A percentile compares a stretch with the other conserved stretches of the same genome.
Conservation (phyloP, 2,113 vertebrate genomes). For the Fregata magnificens region DNA sequence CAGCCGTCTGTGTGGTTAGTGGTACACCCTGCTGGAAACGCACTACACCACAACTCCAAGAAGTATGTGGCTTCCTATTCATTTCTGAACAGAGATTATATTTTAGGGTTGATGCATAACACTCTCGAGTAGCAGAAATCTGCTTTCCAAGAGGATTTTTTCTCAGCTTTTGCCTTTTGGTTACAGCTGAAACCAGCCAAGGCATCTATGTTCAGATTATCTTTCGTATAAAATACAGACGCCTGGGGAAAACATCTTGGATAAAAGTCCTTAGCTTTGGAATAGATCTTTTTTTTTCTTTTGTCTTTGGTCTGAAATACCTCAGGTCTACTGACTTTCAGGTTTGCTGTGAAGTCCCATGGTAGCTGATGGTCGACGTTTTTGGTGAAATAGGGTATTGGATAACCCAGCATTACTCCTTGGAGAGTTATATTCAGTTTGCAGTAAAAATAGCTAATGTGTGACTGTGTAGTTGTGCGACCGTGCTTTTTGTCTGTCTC, state of each 20-base stretch:
- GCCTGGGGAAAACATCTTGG: not conserved
- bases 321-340: not conserved
- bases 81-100: not conserved
- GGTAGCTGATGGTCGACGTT: not conserved
- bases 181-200: not conserved
- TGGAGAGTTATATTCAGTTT: not conserved
- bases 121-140: not conserved
- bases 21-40: not conserved
- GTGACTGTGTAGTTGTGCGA: not conserved
- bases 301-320: not conserved
- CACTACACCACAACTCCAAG: not conserved
- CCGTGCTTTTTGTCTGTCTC: not conserved
- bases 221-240: not conserved
- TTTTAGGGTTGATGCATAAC: not conserved
- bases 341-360: not conserved
- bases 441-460: not conserved
- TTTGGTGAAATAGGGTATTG: not conserved
- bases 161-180: not conserved
- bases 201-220: not conserved
- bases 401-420: not conserved
- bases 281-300: not conserved
- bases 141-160: not conserved
- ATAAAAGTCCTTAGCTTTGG: not conserved
- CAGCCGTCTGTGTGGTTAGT: not conserved
- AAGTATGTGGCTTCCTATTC: not conserved